Conservation (phyloP, 2,797 vertebrate species). For the Prunella strophiata region DNA sequence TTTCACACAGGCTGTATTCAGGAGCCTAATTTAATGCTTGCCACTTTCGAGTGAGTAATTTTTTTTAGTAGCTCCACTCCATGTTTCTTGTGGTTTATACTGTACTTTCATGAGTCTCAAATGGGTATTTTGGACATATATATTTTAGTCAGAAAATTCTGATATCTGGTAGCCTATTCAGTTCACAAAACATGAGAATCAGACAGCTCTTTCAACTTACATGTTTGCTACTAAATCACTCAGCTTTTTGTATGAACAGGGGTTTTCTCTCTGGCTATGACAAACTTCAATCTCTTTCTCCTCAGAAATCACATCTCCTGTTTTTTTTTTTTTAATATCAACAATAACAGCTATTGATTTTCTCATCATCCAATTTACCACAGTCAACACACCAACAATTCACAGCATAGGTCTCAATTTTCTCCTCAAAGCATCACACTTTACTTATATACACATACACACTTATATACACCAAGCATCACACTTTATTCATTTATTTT, state of each 20-base stretch:
- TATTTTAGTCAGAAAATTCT: neutral
- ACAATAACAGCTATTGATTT: neutral
- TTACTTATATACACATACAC: neutral
- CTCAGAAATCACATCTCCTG: neutral
- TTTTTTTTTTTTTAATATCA: neutral
- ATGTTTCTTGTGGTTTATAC: neutral
- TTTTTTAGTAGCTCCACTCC: neutral
- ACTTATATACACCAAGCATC: no score
- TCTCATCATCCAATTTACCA: neutral
- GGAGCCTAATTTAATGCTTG: neutral
- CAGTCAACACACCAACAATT: neutral
- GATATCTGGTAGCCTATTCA: neutral
- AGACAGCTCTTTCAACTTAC: neutral
- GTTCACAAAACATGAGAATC: neutral
- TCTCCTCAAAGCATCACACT: neutral
- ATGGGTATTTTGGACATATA: neutral
- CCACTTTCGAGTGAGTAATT: rapidly evolving
- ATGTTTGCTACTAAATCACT: neutral
- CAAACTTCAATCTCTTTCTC: neutral
- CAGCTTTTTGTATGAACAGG: neutral
- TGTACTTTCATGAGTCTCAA: neutral
- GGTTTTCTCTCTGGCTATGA: neutral
- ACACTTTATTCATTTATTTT: neutral
- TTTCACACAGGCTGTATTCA: neutral
- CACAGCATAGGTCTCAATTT: neutral